Evolutionary conservation across 2,113 vertebrate species (phyloP).

Genomic region (Petaurus breviceps): DNA sequence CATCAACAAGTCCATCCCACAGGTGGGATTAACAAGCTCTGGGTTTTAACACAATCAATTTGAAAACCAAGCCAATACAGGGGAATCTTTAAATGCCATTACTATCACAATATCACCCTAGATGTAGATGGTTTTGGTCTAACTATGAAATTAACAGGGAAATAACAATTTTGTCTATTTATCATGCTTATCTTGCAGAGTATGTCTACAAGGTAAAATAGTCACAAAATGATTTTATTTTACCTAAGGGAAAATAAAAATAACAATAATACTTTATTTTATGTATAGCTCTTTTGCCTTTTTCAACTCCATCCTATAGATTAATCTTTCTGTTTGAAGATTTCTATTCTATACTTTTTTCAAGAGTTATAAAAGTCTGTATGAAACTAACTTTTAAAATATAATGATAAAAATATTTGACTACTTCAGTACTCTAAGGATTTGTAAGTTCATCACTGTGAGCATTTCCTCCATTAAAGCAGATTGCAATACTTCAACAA

Average conservation of each 20-base stretch:
- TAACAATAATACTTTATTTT: slow-evolving; percentile 32
- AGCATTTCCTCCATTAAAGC: not conserved
- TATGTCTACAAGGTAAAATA: not conserved
- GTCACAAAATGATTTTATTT: slow-evolving; percentile 51
- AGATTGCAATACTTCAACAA: not conserved
- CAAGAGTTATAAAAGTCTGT: not conserved
- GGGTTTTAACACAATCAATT: too few relatives aligned
- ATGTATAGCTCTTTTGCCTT: not conserved
- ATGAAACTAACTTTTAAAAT: slow-evolving; percentile 39
- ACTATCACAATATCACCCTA: too few relatives aligned
- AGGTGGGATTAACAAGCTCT: too few relatives aligned
- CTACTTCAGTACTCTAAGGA: not conserved
- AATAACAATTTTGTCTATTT: not conserved
- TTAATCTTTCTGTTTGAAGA: not conserved
- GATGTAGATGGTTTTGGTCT: not conserved
- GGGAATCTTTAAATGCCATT: too few relatives aligned
- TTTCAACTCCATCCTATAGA: slow-evolving; percentile 10
- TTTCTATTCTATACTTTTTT: slow-evolving; percentile 21
- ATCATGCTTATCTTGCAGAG: not conserved
- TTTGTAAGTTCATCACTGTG: not conserved
- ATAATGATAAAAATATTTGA: not conserved
- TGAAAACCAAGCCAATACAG: too few relatives aligned
- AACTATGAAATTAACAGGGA: not conserved
- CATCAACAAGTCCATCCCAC: too few relatives aligned
- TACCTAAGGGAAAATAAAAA: not conserved